Conservation (phyloP, 2,888 invertebrate species). For the Baccha elongata region DNA sequence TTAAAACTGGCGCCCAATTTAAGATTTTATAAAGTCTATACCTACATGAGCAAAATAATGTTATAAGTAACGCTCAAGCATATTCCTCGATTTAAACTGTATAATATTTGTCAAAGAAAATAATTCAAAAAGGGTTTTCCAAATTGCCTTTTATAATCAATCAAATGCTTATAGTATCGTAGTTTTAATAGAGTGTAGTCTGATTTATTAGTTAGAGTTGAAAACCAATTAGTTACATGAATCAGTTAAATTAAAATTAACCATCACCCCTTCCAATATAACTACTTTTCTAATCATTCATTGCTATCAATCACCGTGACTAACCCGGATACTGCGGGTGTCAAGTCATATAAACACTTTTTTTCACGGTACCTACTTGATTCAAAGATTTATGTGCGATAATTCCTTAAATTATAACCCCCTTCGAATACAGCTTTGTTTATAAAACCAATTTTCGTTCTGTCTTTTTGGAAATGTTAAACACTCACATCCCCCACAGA, state of each 20-base stretch:
- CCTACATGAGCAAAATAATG: too few relatives aligned
- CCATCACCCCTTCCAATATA: background rate
- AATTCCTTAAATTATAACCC: slow-evolving; percentile 34
- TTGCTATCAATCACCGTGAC: slow-evolving; percentile 18
- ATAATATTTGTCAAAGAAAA: too few relatives aligned
- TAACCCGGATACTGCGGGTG: slow-evolving; percentile 50
- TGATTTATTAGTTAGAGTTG: slow-evolving; percentile 2
- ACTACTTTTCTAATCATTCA: slow-evolving; percentile 42
- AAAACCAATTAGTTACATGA: slow-evolving; percentile 15
- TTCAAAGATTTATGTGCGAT: slow-evolving; percentile 48
- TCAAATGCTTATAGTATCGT: slow-evolving; percentile 3
- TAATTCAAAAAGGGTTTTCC: background rate
- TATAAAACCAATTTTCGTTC: slow-evolving; percentile 44
- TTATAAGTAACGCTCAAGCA: too few relatives aligned
- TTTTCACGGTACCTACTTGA: slow-evolving; percentile 34
- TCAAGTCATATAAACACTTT: slow-evolving; percentile 31
- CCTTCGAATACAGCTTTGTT: slow-evolving; percentile 26
- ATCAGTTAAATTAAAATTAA: background rate
- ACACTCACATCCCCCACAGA: slow-evolving; percentile 56
- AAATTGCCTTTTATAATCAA: background rate
- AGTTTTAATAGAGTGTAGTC: background rate
- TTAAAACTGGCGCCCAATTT: too few relatives aligned
- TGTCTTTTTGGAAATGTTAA: slow-evolving; percentile 25
- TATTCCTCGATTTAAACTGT: too few relatives aligned
- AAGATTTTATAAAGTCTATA: too few relatives aligned